Percentiles rank a stretch among this genome's conserved stretches.
Evolutionary conservation across 2,113 vertebrate genomes (phyloP).

Genomic region (Heloderma charlesbogerti): DNA sequence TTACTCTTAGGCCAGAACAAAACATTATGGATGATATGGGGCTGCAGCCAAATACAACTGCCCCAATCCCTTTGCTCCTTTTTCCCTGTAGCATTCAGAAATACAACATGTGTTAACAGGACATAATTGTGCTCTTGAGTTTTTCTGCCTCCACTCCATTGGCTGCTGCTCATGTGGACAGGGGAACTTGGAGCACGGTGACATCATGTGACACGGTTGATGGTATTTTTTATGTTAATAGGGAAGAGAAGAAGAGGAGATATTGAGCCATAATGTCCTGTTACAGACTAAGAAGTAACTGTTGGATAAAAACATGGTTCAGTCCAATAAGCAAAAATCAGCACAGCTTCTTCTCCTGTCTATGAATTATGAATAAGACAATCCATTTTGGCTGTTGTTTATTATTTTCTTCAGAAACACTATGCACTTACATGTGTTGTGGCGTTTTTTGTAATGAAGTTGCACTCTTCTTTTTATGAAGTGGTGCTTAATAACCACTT

Average conservation of each 20-base stretch:
- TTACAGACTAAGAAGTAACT: neutral
- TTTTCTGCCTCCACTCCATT: neutral
- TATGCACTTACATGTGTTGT: neutral
- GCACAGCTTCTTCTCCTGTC: conserved; percentile 42
- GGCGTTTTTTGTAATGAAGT: conserved; percentile 37
- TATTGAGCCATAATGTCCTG: neutral
- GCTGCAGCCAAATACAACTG: neutral
- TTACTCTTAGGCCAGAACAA: neutral
- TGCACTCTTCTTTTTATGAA: conserved; percentile 29
- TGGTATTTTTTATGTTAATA: conserved; percentile 34
- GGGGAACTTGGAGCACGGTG: neutral
- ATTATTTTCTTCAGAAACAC: conserved; percentile 54
- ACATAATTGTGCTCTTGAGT: neutral
- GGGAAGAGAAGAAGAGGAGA: neutral
- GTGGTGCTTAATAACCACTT: conserved; percentile 49
- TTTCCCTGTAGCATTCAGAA: neutral
- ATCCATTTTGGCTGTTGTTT: conserved; percentile 49
- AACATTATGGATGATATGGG: no score
- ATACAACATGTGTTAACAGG: neutral
- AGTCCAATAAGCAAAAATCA: conserved; percentile 43
- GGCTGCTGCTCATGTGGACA: neutral
- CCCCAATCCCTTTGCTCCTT: neutral
- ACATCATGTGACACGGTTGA: neutral
- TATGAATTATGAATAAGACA: conserved; percentile 62
- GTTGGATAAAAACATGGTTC: conserved; percentile 52